Percentiles rank a stretch among this genome's conserved stretches.
Conservation (phyloP, 2,797 vertebrate species). For the Coccyzus lansbergi region DNA sequence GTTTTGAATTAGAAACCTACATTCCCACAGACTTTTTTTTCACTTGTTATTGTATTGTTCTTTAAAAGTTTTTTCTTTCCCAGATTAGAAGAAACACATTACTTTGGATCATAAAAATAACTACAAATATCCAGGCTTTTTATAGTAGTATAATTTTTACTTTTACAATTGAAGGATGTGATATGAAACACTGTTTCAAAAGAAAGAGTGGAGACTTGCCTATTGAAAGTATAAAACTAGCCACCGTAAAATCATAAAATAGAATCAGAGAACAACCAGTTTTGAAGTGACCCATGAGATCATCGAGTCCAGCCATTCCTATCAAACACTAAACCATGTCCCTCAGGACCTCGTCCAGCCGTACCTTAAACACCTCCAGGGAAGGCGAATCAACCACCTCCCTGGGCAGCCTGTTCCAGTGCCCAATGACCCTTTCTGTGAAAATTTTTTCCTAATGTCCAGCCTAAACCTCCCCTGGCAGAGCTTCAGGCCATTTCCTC, state of each 20-base stretch:
- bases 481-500: too few species aligned
- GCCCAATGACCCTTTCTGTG: too few species aligned
- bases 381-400: too few species aligned
- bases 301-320: too few species aligned
- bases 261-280: too few species aligned
- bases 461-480: too few species aligned
- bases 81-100: not conserved
- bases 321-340: too few species aligned
- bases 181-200: not conserved
- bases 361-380: too few species aligned
- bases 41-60: not conserved
- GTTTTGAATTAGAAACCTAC: not conserved
- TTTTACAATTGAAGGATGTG: not conserved
- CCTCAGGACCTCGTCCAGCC: too few species aligned
- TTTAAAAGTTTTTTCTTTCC: not conserved
- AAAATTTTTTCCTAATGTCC: too few species aligned
- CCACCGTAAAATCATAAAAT: not conserved
- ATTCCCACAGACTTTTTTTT: not conserved
- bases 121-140: not conserved
- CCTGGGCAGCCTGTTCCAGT: too few species aligned
- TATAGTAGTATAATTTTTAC: not conserved
- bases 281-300: too few species aligned
- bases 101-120: not conserved
- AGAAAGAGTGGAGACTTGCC: not conserved
- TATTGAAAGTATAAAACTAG: not conserved